Percentiles rank a stretch among this genome's conserved stretches.
phyloP scores from a whole-genome alignment of 2,113 vertebrate species.

The Salvelinus sp. region DNA sequence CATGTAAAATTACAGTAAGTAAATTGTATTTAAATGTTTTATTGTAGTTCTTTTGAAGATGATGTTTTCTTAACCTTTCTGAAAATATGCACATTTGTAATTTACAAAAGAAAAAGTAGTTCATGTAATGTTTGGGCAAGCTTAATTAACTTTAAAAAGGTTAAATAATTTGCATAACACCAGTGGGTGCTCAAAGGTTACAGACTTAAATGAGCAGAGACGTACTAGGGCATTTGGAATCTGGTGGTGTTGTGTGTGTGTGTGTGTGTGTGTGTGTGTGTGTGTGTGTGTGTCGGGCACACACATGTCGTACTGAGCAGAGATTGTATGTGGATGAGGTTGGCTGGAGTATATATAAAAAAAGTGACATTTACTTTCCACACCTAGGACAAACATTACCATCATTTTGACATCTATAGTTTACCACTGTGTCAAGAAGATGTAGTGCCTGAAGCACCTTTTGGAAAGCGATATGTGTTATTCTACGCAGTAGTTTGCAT shows the following conservation, averaged over 20 bases:
- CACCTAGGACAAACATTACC: conserved; percentile 28
- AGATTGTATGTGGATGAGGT: conserved; percentile 3
- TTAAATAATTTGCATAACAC: conserved; percentile 58
- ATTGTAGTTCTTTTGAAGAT: too few species aligned
- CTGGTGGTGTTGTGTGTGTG: too few species aligned
- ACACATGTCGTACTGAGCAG: conserved; percentile 1
- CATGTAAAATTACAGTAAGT: too few species aligned
- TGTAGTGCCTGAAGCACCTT: conserved; percentile 34
- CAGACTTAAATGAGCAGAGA: conserved; percentile 21
- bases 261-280: too few species aligned
- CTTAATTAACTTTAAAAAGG: conserved; percentile 55
- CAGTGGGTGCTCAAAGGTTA: conserved; percentile 51
- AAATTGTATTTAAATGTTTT: too few species aligned
- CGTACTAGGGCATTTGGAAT: background rate
- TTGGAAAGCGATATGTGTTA: conserved; percentile 57
- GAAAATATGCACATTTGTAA: background rate
- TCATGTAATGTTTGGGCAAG: conserved; percentile 19
- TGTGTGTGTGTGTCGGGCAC: background rate
- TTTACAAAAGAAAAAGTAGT: background rate
- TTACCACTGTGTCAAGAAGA: conserved; percentile 48
- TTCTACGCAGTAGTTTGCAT: conserved; percentile 39
- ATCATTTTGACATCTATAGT: conserved; percentile 46
- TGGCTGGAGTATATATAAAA: background rate
- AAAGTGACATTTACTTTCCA: conserved; percentile 34
- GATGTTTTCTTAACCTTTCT: too few species aligned